Base-by-base conservation (phyloP, 2,113 vertebrate species). In the Spea multiplicata region DNA sequence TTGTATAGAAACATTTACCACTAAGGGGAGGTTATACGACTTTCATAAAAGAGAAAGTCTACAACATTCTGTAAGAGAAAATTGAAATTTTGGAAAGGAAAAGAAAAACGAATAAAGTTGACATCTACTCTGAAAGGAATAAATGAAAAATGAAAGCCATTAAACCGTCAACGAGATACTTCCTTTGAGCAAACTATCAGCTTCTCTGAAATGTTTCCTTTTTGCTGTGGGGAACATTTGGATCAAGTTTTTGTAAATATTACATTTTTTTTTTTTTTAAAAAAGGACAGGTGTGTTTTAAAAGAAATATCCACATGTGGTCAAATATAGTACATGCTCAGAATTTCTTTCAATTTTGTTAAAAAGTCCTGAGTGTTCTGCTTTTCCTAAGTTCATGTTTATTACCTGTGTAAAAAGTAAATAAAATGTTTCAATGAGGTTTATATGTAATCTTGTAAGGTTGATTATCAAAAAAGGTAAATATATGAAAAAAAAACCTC, bases 121-220 rank as follows among this genome's bases (percentile, higher is more conserved):
- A 67, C 78, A 74, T 74, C 17, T 12, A 62, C 64, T 80, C 52
- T 68, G 50, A 80, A 80, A 80, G 44, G 73, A 80, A 74, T 73
- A 73, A 73, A 80, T 80, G 71, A 80, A 67, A 80, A 80, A 80
- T 80, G 52, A 49, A 73, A 80, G 49, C 71, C 46, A 74, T 80
- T 80, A 80, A 74, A 80, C 8, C 46, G 30, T 68, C 71, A 67
- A 74, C 44, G 74, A 73, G 17, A 68, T 52, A 74, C 61, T 80
- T 80, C 71, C 59, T 73, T 74, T 80, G 64, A 74, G 30, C 9
- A 45, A 61, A 80, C 64, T 80, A 80, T 73, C 74, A 80, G 74
- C 71, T 57, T 74, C 59, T 74, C 50, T 74, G 64, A 67, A 73
- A 73, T 66, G 69, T 79, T 79, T 57, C 52, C 66, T 10, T 67